phyloP scores from a whole-genome alignment of 2,113 vertebrate species.

The Ptilorrhoa leucosticta region DNA sequence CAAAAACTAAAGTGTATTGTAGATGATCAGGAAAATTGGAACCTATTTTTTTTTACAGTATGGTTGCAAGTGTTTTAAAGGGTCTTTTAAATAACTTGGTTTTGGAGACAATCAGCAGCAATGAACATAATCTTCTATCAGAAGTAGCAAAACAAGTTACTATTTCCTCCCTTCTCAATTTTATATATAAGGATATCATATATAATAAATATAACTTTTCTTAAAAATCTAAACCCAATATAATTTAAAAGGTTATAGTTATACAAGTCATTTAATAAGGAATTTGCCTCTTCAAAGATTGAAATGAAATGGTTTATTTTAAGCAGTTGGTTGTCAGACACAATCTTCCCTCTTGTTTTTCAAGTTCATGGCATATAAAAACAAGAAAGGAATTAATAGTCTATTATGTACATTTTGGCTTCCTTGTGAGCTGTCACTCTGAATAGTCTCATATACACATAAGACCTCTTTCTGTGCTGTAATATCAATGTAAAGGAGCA shows the following conservation, averaged over 20 bases:
- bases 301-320: neutral
- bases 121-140: neutral
- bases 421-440: neutral
- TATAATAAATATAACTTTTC: neutral
- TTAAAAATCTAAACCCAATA: neutral
- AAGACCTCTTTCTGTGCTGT: neutral
- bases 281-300: neutral
- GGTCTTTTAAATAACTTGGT: neutral
- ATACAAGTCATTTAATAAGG: neutral
- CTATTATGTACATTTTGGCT: neutral
- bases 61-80: neutral
- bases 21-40: neutral
- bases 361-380: neutral
- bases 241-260: neutral
- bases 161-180: neutral
- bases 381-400: neutral
- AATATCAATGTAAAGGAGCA: neutral
- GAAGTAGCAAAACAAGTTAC: neutral
- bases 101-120: neutral
- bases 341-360: neutral
- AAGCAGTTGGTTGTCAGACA: neutral
- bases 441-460: neutral
- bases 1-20: neutral
- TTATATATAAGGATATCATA: neutral
- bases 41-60: neutral